These are phyloP conservation scores for Acleris literana DNA, from an alignment of 2,888 invertebrate species.

Conservation along the genomic window DNA sequence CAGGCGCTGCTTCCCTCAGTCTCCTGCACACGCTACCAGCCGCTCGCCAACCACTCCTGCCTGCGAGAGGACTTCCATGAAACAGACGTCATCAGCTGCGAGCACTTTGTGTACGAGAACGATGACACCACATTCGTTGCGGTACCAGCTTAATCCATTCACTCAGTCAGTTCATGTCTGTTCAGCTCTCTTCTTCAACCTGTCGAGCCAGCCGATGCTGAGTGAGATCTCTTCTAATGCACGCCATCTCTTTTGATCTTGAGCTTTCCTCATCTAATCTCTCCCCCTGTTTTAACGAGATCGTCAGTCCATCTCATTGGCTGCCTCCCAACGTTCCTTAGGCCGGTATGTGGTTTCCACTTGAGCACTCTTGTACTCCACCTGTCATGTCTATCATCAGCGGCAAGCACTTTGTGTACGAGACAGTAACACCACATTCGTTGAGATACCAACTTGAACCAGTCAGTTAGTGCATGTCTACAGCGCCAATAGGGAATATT, in stretches of 20 bases:
- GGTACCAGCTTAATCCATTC: conserved; percentile 47
- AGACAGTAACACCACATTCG: conserved; percentile 62
- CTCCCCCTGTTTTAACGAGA: too few species aligned
- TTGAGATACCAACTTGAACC: conserved; percentile 56
- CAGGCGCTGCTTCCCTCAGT: conserved; percentile 51
- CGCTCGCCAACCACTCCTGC: conserved; percentile 51
- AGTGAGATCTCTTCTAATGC: too few species aligned
- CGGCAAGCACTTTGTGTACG: conserved; percentile 62
- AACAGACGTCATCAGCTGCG: conserved; percentile 55
- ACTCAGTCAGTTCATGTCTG: background rate
- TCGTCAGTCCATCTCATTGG: too few species aligned
- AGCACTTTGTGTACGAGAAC: conserved; percentile 60
- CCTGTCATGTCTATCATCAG: conserved; percentile 43
- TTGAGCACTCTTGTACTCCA: too few species aligned
- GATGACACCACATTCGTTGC: conserved; percentile 68
- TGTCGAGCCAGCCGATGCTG: too few species aligned
- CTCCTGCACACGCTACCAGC: conserved; percentile 51
- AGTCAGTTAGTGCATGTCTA: too few species aligned
- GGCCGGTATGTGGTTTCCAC: too few species aligned
- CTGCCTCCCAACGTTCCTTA: too few species aligned
- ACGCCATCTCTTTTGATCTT: too few species aligned
- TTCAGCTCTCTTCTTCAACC: too few species aligned
- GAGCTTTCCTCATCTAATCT: too few species aligned
- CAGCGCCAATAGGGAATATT: too few species aligned
- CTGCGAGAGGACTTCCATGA: conserved; percentile 53